Evolutionary conservation across 2,113 vertebrate species (phyloP).

Genomic region (Crotalus helleri): DNA sequence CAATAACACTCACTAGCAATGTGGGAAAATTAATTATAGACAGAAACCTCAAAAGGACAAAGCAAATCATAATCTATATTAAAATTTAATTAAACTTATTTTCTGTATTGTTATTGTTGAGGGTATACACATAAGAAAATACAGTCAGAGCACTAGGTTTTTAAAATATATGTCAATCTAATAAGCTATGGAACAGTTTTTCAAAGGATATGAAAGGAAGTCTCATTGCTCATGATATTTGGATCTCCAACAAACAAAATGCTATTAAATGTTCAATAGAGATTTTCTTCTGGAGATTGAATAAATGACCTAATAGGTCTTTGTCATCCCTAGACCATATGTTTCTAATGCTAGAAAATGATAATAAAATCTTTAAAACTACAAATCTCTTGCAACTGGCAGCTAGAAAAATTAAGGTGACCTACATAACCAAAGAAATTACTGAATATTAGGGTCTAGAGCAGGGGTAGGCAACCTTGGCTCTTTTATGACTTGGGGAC

Average conservation of each 20-base stretch:
- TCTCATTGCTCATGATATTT: conserved; percentile 14
- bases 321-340: not conserved
- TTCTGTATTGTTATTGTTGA: not conserved
- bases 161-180: conserved; percentile 22
- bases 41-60: not conserved
- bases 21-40: not conserved
- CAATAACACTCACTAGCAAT: not conserved
- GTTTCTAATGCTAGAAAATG: not conserved
- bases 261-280: conserved; percentile 21
- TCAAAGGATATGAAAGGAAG: conserved; percentile 8
- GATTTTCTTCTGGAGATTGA: not conserved
- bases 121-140: conserved; percentile 22
- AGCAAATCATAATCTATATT: not conserved
- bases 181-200: conserved; percentile 28
- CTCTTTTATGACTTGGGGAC: too few species aligned
- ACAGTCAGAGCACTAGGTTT: not conserved
- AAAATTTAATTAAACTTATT: not conserved
- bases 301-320: conserved; percentile 36
- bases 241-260: conserved; percentile 41
- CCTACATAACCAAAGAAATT: not conserved
- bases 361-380: not conserved
- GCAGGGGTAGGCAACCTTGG: not conserved
- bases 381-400: not conserved
- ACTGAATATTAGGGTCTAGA: not conserved
- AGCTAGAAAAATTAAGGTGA: not conserved